Evolutionary conservation across 2,797 vertebrate species (phyloP), one percentile per base, ranked within the genome.

Genomic region (Knipowitschia caucasica): DNA sequence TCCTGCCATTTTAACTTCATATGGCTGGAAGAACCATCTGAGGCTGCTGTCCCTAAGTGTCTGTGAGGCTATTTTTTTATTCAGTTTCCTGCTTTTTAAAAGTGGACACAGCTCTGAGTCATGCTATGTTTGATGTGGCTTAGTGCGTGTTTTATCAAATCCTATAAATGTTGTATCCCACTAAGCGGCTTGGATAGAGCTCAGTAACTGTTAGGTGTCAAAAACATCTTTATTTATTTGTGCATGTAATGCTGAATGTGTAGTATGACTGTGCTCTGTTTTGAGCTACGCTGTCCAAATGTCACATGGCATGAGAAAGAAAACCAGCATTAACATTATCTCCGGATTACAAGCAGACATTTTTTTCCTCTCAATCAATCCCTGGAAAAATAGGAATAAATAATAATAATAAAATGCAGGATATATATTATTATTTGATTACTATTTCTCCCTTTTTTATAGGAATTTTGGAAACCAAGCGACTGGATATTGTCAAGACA

Each of bases 391-490:
- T 8, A 3, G 17, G 15, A 20, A 38, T 20, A 20, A 12, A 12
- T 10, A 2, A 11, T n/a, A 39, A 39, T 12, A 21, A 36, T 36
- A 15, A 36, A 15, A 20, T 21, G 18, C 7, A 21, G 17, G 7
- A 17, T 38, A 1, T 38, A 17, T 38, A 36, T 36, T 18, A 2
- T 10, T 5, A 20, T 18, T 20, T 20, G 21, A 7, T 38, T 12
- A 30, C 44, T 47, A 50, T 68, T 53, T 55, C 33, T 63, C 46
- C 65, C 53, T 71, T 36, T 11, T 47, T 39, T 59, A 49, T 43
- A 99, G 97, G 97, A 73, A 95, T 99, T 73, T 65, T 99, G 87
- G 97, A 99, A 84, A 96, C 94, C 56, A 94, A 95, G 75, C 87
- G 97, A 17, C 84, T 99, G 76, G 92, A 92, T 14, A 89, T 95